A percentile compares a stretch with the other conserved stretches of the same genome.
Evolutionary conservation across 2,113 vertebrate species (phyloP).

Genomic region (Murina feae): DNA sequence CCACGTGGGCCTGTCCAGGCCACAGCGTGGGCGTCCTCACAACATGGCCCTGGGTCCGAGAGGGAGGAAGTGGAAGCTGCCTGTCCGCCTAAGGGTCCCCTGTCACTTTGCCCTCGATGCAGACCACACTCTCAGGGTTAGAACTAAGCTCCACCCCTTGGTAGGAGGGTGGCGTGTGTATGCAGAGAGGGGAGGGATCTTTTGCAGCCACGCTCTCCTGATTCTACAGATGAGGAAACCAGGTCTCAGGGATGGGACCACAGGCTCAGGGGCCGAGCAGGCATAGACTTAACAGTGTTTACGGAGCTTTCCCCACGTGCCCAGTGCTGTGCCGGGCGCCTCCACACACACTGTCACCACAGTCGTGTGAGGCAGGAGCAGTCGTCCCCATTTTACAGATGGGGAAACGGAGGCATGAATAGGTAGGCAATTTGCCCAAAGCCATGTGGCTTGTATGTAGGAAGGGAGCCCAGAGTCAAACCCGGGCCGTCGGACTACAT

Average conservation of each 20-base stretch:
- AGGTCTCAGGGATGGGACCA: background rate
- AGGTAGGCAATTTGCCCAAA: background rate
- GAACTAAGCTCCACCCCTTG: background rate
- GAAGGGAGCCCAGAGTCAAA: background rate
- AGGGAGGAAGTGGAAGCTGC: background rate
- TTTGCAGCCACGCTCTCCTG: background rate
- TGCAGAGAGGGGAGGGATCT: background rate
- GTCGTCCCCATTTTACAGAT: background rate
- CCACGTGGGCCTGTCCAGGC: background rate
- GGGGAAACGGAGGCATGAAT: background rate
- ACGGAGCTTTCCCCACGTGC: background rate
- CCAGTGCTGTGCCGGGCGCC: background rate
- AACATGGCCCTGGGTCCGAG: fast-evolving
- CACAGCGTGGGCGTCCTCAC: background rate
- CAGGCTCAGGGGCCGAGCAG: background rate
- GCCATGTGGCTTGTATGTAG: background rate
- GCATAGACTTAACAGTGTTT: background rate
- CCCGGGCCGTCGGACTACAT: background rate
- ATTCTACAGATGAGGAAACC: background rate
- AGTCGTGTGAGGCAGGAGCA: background rate
- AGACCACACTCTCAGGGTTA: background rate
- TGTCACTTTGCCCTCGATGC: background rate
- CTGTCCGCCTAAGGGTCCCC: no score
- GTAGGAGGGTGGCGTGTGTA: background rate
- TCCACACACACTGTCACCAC: no score